These are phyloP conservation scores for Poecilia picta DNA, from an alignment of 2,797 vertebrate genomes.

Conservation along the genomic window DNA sequence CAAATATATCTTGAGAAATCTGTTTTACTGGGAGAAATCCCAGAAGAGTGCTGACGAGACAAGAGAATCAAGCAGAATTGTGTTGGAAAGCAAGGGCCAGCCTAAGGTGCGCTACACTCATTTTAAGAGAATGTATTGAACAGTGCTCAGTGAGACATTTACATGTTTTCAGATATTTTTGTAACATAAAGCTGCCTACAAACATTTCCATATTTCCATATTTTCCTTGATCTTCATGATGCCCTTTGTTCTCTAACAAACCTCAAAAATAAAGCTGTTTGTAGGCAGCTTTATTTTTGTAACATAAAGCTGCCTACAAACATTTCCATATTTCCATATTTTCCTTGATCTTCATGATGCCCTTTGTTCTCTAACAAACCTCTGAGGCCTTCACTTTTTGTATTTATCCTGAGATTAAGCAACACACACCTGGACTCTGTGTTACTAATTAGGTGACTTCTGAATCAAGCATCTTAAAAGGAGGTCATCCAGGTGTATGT, in stretches of 20 bases:
- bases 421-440: background rate
- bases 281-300: too few species aligned
- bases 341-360: background rate
- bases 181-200: too few species aligned
- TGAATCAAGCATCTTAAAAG: background rate
- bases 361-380: background rate
- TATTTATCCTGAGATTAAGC: background rate
- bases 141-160: background rate
- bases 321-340: too few species aligned
- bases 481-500: background rate
- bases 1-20: too few species aligned
- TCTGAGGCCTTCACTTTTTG: background rate
- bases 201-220: background rate
- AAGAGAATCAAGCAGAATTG: too few species aligned
- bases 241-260: background rate
- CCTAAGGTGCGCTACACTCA: background rate
- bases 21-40: too few species aligned
- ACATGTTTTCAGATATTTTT: background rate
- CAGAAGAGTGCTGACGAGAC: too few species aligned
- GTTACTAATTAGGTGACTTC: background rate
- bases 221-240: background rate
- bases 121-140: background rate
- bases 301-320: background rate
- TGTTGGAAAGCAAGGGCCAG: too few species aligned
- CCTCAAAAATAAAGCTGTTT: too few species aligned